A percentile compares a stretch with the other conserved stretches of the same genome.
phyloP scores from a whole-genome alignment of 2,113 vertebrate genomes.

The Leptodactylus fuscus region DNA sequence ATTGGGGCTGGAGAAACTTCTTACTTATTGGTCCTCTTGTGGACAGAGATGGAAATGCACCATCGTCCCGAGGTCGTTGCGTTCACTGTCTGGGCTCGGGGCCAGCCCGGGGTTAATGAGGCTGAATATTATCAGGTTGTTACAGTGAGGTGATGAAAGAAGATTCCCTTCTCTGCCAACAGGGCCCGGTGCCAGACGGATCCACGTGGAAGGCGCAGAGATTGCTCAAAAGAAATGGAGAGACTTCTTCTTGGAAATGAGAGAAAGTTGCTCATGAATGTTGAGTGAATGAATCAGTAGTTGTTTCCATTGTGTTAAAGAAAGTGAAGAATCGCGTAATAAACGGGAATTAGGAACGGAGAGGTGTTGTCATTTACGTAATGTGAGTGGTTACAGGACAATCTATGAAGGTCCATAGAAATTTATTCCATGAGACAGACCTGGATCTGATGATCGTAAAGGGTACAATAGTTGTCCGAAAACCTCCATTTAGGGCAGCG shows the following conservation, averaged over 20 bases:
- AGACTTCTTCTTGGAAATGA: not conserved
- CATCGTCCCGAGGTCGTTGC: not conserved
- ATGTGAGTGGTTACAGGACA: not conserved
- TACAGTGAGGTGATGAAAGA: slow-evolving; percentile 33
- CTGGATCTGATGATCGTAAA: too few species aligned
- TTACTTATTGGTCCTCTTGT: too few species aligned
- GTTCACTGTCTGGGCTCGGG: slow-evolving; percentile 21
- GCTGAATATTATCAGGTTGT: slow-evolving; percentile 40
- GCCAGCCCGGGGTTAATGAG: slow-evolving; percentile 37
- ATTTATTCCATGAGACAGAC: too few species aligned
- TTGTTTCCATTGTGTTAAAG: not conserved
- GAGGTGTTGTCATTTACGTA: not conserved
- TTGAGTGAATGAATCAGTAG: not conserved
- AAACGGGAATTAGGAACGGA: not conserved
- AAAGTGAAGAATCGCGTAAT: not conserved
- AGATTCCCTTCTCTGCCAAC: slow-evolving; percentile 10
- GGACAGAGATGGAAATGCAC: not conserved
- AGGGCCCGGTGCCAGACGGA: not conserved
- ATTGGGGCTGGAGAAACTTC: not conserved
- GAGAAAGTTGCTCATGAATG: not conserved
- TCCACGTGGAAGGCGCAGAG: not conserved
- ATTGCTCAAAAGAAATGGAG: not conserved
- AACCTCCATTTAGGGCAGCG: too few species aligned
- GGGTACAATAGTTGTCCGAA: too few species aligned
- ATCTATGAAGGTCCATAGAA: too few species aligned